Evolutionary conservation across 2,888 invertebrate genomes (phyloP).

Genomic region (Drosophila subquinaria): DNA sequence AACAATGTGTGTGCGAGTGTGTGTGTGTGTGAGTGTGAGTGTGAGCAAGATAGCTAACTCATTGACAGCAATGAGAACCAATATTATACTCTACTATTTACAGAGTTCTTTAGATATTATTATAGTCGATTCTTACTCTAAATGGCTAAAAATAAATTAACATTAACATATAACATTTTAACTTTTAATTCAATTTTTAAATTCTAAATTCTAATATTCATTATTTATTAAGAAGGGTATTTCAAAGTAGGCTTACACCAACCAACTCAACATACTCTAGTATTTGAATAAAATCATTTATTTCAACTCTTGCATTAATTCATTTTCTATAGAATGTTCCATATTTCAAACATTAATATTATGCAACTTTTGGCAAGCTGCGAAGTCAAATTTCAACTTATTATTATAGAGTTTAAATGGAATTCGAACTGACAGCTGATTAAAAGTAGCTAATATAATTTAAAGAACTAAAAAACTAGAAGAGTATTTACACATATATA

Average conservation of each 20-base stretch:
- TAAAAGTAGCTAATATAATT: not conserved
- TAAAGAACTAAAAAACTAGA: not conserved
- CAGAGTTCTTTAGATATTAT: constrained; percentile 8
- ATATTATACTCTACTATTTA: constrained; percentile 43
- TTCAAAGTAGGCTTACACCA: not conserved
- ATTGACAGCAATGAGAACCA: constrained; percentile 24
- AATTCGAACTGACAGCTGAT: not conserved
- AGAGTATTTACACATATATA: constrained; percentile 8
- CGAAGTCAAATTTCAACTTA: constrained; percentile 2
- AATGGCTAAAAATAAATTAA: not conserved
- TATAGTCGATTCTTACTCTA: not conserved
- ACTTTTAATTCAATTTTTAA: not conserved
- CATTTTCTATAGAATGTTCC: constrained; percentile 11
- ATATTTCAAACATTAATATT: not conserved
- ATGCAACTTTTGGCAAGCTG: constrained; percentile 5
- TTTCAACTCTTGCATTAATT: constrained; percentile 12
- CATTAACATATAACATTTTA: not conserved
- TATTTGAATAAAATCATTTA: constrained; percentile 13
- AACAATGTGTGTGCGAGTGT: constrained; percentile 3
- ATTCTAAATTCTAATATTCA: not conserved
- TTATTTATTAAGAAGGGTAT: not conserved
- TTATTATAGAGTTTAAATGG: not conserved
- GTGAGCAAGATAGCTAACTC: constrained; percentile 32
- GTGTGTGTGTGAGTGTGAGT: constrained; percentile 18
- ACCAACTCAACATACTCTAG: not conserved